Evolutionary conservation across 2,113 vertebrate species (phyloP), one percentile per base, ranked within the genome.

Genomic region (Actenoides lindsayi): DNA sequence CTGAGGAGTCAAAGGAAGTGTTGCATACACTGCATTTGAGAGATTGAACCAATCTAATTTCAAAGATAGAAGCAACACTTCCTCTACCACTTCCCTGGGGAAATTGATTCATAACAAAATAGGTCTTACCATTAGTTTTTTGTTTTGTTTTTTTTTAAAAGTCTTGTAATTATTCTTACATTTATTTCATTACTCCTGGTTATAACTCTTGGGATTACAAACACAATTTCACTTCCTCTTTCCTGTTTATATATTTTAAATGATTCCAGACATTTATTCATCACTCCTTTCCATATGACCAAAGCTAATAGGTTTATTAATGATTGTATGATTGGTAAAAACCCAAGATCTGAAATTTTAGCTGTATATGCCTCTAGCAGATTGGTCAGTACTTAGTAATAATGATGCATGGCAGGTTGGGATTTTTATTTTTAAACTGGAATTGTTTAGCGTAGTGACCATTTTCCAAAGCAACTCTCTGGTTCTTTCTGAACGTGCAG

Each of bases 141-240:
- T 4, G 27, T 8, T 28, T 28, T 21, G 10, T 20, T 68, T 85
- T 42, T 77, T 33, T 42, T 37, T 37, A 8, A 37, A 37, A 78
- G 50, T 62, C 80, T 79, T 84, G 44, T 44, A 78, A 54, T 92
- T 87, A 89, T 71, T 89, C 25, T 82, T 89, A 57, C 18, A 46
- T 79, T 91, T 87, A 75, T 95, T 94, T 94, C 37, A 59, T 91
- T 89, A 57, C 6, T 90, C 23, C 17, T 79, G 50, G 57, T 73
- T 92, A 23, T 21, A 87, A 44, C 94, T 89, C 92, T 69, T 71
- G 83, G 80, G 73, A 94, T 57, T 17, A 54, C 12, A 75, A 81
- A 65, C 64, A 57, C 33, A 68, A 62, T 94, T 90, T 94, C 44
- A 62, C 62, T 93, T 96, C 86, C 73, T 82, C 48, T 96, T 93